Base-by-base conservation (phyloP, 2,888 invertebrate genomes). In the Ennomos erosarius region DNA sequence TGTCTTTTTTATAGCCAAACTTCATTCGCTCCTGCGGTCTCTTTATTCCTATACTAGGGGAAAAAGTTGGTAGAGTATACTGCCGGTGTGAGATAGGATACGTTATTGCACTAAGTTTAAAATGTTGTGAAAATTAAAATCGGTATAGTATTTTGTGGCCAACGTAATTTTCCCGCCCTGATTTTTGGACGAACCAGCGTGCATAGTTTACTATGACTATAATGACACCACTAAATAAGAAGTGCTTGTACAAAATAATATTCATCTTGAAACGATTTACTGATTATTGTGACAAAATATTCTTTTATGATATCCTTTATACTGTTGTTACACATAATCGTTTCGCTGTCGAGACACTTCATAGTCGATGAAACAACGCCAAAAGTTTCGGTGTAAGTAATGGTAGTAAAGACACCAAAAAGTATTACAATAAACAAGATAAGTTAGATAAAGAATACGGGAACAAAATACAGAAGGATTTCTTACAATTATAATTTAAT, bases 21-120 rank as follows among this genome's bases (percentile, higher is more conserved):
- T 92, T 91, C 89, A 90, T 87, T 88, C 91, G 84, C 82, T 85
- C 85, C 88, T 88, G 92, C 81, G 90, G 92, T 90, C 80, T 88
- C 87, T 85, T 90, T 91, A 90, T 90, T 87, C 87, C 79, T 88
- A n/a, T n/a, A 85, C 82, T 83, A 85, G 84, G 85, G 78, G 88
- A 85, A 90, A 90, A 91, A 91, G 88, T 92, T 90, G 87, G 67
- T 78, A 83, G 87, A 80, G 86, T 91, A 91, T 91, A 91, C 91
- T 86, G 79, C 87, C 89, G 87, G 90, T 89, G 89, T 86, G 91
- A 90, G 87, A 88, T 90, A 89, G 89, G 87, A 88, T 82, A 82
- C 88, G 89, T 90, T 91, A 90, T 90, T 87, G 90, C 88, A 79
- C 84, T 81, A 90, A 90, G 85, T 90, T 89, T 88, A 71, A 81